A percentile compares a stretch with the other conserved stretches of the same genome.
These are phyloP conservation scores for Lophochroa leadbeateri DNA, from an alignment of 2,113 vertebrate species.

Conservation along the genomic window DNA sequence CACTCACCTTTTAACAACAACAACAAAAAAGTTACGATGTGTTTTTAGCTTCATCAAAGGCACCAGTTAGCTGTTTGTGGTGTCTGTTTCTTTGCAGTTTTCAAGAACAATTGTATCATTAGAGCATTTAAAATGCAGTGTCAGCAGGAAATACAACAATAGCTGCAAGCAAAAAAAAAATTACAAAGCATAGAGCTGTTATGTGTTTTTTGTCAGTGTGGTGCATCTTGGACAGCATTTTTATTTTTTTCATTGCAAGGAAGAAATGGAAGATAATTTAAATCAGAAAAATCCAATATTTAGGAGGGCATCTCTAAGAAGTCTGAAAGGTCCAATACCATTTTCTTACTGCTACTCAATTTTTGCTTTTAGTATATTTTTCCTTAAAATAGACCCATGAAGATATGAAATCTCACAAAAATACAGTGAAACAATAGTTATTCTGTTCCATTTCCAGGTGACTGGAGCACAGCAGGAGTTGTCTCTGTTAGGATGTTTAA, in stretches of 20 bases:
- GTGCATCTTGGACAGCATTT: constrained; percentile 3
- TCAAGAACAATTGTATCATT: constrained; percentile 75
- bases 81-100: constrained; percentile 65
- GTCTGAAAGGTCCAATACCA: not conserved
- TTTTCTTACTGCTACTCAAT: not conserved
- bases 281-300: not conserved
- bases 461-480: not conserved
- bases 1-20: not conserved
- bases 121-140: constrained; percentile 64
- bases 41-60: constrained; percentile 28
- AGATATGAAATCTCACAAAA: not conserved
- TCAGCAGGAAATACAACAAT: constrained; percentile 70
- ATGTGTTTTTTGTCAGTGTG: not conserved
- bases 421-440: not conserved
- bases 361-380: not conserved
- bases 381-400: not conserved
- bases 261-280: not conserved
- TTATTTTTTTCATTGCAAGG: not conserved
- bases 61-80: constrained; percentile 64
- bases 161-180: constrained; percentile 49
- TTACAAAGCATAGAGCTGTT: constrained; percentile 15
- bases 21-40: not conserved
- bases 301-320: not conserved
- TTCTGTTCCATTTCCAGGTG: not conserved
- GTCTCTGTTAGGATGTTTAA: not conserved